Evolutionary conservation across 2,888 invertebrate species (phyloP).

Genomic region (Chymomyza caudatula): DNA sequence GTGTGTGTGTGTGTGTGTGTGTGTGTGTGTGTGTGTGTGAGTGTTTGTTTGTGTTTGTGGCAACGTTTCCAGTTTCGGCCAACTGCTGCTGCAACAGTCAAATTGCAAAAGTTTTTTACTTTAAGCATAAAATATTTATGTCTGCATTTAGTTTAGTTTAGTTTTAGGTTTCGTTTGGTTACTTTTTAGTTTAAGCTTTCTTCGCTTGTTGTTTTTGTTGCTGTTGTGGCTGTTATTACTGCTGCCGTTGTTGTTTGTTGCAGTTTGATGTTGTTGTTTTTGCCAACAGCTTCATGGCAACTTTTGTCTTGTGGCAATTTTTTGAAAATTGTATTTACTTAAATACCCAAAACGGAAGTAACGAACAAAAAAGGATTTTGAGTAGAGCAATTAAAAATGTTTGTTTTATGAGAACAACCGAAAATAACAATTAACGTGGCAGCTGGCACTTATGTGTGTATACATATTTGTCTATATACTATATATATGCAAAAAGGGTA

Average conservation of each 20-base stretch:
- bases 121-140: constrained; percentile 70
- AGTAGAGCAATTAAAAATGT: background rate
- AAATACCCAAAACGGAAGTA: constrained; percentile 29
- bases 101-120: constrained; percentile 69
- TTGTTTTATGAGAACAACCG: background rate
- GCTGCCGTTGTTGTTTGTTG: constrained; percentile 6
- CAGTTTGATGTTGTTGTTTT: constrained; percentile 16
- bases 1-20: constrained; percentile 16
- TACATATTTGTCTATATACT: background rate
- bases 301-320: constrained; percentile 53
- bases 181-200: constrained; percentile 46
- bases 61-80: constrained; percentile 44
- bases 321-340: constrained; percentile 59
- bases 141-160: constrained; percentile 66
- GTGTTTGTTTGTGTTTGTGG: constrained; percentile 2
- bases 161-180: constrained; percentile 50
- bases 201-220: constrained; percentile 8
- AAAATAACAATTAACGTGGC: background rate
- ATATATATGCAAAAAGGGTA: background rate
- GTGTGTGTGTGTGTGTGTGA: constrained; percentile 5
- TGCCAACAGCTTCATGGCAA: constrained; percentile 31
- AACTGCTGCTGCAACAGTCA: constrained; percentile 54
- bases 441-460: background rate
- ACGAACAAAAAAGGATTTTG: constrained; percentile 18
- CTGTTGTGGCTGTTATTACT: background rate